Percentiles rank a stretch among this genome's conserved stretches.
These are phyloP conservation scores for Euwallacea fornicatus DNA, from an alignment of 1,140 invertebrate genomes.

Conservation along the genomic window DNA sequence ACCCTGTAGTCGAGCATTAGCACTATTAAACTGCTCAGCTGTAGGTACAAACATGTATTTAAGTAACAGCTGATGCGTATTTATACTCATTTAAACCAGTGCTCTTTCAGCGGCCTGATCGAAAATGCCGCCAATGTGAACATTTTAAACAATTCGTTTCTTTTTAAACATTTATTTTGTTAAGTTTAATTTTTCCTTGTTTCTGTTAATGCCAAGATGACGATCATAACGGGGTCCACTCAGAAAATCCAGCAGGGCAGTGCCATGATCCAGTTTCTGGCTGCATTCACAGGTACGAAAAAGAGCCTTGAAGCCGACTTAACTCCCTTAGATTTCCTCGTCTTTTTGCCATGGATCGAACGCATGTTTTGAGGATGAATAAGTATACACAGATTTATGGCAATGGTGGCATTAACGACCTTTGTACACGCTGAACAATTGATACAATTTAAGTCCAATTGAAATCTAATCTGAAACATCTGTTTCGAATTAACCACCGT, in stretches of 20 bases:
- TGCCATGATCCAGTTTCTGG: constrained; percentile 37
- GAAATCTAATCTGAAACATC: constrained; percentile 11
- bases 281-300: constrained; percentile 34
- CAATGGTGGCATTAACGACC: neutral
- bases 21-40: neutral
- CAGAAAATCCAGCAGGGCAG: constrained; percentile 40
- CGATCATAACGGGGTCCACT: constrained; percentile 36
- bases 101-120: constrained; percentile 11
- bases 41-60: constrained; percentile 13
- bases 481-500: constrained; percentile 1
- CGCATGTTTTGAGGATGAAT: no score
- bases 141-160: neutral
- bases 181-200: constrained; percentile 1
- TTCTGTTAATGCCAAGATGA: constrained; percentile 24
- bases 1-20: neutral
- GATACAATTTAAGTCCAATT: constrained; percentile 12
- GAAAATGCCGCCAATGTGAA: neutral
- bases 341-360: no score
- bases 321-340: no score
- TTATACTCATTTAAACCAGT: constrained; percentile 12
- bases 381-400: no score
- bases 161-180: neutral
- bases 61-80: constrained; percentile 21
- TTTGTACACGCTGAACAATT: neutral
- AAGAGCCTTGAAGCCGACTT: no score